A percentile compares a stretch with the other conserved stretches of the same genome.
phyloP scores from a whole-genome alignment of 2,797 vertebrate genomes.

The Erithacus rubecula region DNA sequence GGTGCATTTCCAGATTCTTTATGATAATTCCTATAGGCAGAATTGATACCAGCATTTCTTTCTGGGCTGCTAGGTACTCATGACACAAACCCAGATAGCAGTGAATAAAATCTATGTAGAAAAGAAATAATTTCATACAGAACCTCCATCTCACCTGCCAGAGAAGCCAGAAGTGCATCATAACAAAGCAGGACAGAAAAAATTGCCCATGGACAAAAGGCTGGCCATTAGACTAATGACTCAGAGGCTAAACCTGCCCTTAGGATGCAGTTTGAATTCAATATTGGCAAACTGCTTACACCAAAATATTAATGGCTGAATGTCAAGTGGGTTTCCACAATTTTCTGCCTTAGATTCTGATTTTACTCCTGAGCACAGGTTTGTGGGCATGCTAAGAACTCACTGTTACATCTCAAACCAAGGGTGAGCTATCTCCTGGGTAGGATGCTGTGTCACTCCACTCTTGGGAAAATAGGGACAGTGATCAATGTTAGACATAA shows the following conservation, averaged over 20 bases:
- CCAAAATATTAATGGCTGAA: background rate
- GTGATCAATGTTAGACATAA: background rate
- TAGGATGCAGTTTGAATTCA: background rate
- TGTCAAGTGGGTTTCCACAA: background rate
- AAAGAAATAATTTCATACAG: background rate
- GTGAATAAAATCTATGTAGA: background rate
- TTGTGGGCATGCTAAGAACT: background rate
- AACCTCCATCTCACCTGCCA: background rate
- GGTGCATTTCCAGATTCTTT: background rate
- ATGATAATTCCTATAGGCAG: background rate
- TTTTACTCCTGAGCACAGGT: background rate
- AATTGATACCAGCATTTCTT: background rate
- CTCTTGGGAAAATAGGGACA: background rate
- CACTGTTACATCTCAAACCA: background rate
- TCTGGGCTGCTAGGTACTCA: background rate
- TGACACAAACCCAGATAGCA: background rate
- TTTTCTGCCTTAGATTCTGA: background rate
- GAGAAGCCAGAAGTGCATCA: background rate
- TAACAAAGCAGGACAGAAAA: background rate
- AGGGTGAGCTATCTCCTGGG: background rate
- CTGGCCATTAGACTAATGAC: background rate
- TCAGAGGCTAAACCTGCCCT: background rate
- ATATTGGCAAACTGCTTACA: background rate
- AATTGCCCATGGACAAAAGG: background rate
- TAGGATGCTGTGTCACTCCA: background rate